Evolutionary conservation across 2,797 vertebrate species (phyloP), one percentile per base, ranked within the genome.

Genomic region (Podarcis siculus): DNA sequence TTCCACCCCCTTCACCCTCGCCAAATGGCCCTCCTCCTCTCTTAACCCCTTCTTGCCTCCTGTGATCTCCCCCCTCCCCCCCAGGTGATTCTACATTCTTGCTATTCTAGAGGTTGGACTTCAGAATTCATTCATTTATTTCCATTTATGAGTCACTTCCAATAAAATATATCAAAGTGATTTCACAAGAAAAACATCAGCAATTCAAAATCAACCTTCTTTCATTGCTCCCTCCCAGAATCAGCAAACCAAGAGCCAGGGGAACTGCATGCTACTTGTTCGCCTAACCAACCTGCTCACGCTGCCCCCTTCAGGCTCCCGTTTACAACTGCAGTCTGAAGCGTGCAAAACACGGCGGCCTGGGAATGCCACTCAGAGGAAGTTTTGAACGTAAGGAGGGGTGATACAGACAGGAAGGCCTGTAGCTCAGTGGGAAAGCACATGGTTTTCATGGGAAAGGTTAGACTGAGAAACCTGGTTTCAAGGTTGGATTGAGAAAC

Each of bases 221-320:
- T 55, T 90, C 85, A 1, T 93, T 1, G 0, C 87, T 92, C 93
- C 90, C 86, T 89, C 94, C 94, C 94, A 95, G 94, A 91, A 94
- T 95, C 91, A 95, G 95, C 76, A 95, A 35, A 69, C 71, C 12
- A 1, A 0, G 81, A 90, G 94, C 95, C 95, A 94, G 94, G 93
- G 95, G 93, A 93, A 94, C 95, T 80, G 81, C 86, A 89, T 0
- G 0, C 55, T 89, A 86, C 0, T 0, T 95, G 90, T 91, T 95
- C 93, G 95, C 95, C 93, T 92, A 96, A 93, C 93, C 90, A 42
- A 13, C 13, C 49, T 55, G 49, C 49, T 55, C 49, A 55, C 13
- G 4, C 13, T 55, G 13, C 92, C 94, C 93, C 92, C 90, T 55
- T 92, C 35, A 30, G 86, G 82, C 87, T 92, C 85, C 91, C 92